These are phyloP conservation scores for Aspidoscelis tigris DNA, from an alignment of 2,113 vertebrate genomes.

Conservation along the genomic window DNA sequence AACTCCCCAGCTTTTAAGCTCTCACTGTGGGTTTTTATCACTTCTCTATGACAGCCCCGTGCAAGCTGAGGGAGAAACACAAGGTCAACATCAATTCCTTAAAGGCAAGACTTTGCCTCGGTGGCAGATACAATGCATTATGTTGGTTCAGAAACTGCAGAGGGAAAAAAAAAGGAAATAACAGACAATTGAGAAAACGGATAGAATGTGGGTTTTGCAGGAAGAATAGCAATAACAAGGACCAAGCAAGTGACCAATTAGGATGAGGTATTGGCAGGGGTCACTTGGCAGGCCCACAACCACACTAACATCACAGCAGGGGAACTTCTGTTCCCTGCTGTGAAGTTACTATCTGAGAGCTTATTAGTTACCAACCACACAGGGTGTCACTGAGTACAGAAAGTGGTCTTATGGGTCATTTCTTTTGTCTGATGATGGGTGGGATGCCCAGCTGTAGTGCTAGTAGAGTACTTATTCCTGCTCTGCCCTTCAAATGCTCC, in stretches of 20 bases:
- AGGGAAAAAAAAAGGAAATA: accelerated
- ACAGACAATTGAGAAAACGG: not conserved
- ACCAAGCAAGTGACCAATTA: not conserved
- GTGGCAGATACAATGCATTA: not conserved
- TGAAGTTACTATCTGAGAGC: too few species aligned
- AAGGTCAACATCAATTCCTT: constrained; percentile 17
- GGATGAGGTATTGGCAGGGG: not conserved
- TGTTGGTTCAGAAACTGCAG: not conserved
- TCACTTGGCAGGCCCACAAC: too few species aligned
- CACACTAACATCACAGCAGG: too few species aligned
- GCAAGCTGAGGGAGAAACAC: constrained; percentile 18
- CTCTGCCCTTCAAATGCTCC: too few species aligned
- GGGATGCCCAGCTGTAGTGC: too few species aligned
- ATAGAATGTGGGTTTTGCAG: not conserved
- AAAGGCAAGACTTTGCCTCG: not conserved
- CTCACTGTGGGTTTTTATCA: constrained; percentile 19
- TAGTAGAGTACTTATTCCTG: too few species aligned
- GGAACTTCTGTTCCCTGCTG: too few species aligned
- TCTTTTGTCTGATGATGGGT: too few species aligned
- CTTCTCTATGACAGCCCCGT: constrained; percentile 32
- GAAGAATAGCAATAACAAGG: constrained; percentile 1
- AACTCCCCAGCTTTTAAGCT: not conserved
- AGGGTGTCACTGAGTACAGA: too few species aligned
- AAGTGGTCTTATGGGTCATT: too few species aligned
- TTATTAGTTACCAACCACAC: too few species aligned